These are phyloP conservation scores for Drosophila serrata DNA, from an alignment of 1,140 invertebrate genomes.

Conservation along the genomic window DNA sequence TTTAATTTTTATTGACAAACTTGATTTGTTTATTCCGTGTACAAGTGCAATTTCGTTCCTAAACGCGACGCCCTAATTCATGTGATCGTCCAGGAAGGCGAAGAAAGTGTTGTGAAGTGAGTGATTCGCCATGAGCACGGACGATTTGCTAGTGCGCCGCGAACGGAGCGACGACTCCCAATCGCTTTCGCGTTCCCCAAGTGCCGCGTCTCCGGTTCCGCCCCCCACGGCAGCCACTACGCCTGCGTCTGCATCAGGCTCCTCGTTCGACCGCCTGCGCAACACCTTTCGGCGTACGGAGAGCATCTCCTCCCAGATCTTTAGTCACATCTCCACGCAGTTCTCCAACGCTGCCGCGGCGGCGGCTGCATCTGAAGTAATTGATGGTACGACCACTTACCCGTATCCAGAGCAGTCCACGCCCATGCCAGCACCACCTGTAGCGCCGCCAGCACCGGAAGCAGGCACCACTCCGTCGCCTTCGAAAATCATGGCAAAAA, in stretches of 20 bases:
- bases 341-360: constrained; percentile 77
- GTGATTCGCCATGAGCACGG: constrained; percentile 63
- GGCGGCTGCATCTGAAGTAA: constrained; percentile 70
- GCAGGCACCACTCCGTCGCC: constrained; percentile 25
- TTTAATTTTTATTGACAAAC: constrained; percentile 45
- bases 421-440: not conserved
- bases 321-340: constrained; percentile 74
- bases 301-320: constrained; percentile 73
- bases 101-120: constrained; percentile 9
- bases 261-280: constrained; percentile 76
- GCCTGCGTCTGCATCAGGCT: constrained; percentile 46
- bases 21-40: constrained; percentile 66
- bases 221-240: constrained; percentile 32
- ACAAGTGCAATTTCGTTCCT: constrained; percentile 14
- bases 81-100: constrained; percentile 12
- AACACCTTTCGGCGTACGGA: constrained; percentile 81
- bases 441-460: constrained; percentile 9
- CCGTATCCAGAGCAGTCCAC: constrained; percentile 49
- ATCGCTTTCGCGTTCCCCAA: constrained; percentile 32
- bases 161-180: constrained; percentile 73
- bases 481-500: constrained; percentile 47
- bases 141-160: constrained; percentile 74
- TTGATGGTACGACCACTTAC: constrained; percentile 70
- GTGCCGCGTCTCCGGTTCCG: constrained; percentile 33
- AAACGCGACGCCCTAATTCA: not conserved